phyloP scores from a whole-genome alignment of 2,888 invertebrate species.

The Dastarcus helophoroides region DNA sequence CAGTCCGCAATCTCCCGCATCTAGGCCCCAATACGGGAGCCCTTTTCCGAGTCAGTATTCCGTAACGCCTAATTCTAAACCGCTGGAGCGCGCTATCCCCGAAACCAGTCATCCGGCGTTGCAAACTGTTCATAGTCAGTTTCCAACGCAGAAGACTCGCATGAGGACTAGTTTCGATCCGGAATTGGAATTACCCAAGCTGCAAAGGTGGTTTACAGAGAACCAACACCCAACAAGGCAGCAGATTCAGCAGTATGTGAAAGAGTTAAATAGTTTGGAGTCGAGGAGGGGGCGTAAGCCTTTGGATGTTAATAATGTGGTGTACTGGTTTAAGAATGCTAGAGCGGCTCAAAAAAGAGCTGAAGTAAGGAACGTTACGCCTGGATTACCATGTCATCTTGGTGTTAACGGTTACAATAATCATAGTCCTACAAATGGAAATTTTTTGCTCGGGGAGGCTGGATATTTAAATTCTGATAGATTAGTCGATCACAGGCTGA shows the following conservation, averaged over 20 bases:
- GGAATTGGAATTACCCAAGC: constrained; percentile 87
- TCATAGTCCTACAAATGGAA: constrained; percentile 52
- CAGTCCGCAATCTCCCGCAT: constrained; percentile 42
- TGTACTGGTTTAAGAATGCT: constrained; percentile 97
- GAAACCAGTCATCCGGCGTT: constrained; percentile 61
- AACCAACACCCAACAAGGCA: constrained; percentile 96
- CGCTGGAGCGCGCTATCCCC: constrained; percentile 40
- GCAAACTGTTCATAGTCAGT: constrained; percentile 64
- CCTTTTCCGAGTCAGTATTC: constrained; percentile 41
- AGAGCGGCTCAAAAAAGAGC: constrained; percentile 90
- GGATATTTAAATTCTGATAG: constrained; percentile 43
- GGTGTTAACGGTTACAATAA: constrained; percentile 54
- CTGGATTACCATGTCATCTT: constrained; percentile 47
- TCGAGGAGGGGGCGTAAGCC: constrained; percentile 88
- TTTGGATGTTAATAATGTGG: constrained; percentile 89
- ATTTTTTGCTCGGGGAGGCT: constrained; percentile 48
- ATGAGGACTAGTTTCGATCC: constrained; percentile 97
- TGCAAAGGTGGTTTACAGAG: constrained; percentile 94
- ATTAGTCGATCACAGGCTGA: constrained; percentile 46
- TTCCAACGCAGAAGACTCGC: constrained; percentile 77
- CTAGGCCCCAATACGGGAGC: constrained; percentile 34
- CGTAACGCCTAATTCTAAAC: constrained; percentile 35
- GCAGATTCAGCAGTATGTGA: constrained; percentile 92
- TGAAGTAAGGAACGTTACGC: constrained; percentile 54
- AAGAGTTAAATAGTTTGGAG: constrained; percentile 84